Evolutionary conservation across 2,113 vertebrate species (phyloP).

Genomic region (Camelus bactrianus): DNA sequence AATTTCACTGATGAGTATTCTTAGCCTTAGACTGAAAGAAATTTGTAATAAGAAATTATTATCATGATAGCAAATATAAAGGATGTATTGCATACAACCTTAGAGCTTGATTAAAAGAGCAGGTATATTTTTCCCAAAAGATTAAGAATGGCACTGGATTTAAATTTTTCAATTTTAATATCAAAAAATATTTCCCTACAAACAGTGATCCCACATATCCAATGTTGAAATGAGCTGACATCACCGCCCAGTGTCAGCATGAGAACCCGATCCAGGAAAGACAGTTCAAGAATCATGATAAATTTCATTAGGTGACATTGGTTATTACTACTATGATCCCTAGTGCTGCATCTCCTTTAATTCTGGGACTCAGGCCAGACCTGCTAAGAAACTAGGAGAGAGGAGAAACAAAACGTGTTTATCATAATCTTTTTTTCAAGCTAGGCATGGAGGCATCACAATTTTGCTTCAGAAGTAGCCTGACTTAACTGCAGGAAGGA

Average conservation of each 20-base stretch:
- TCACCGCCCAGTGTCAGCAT: slow-evolving; percentile 90
- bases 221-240: slow-evolving; percentile 11
- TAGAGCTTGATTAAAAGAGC: neutral
- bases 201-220: neutral
- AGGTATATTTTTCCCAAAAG: neutral
- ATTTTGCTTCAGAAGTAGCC: slow-evolving; percentile 49
- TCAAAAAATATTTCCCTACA: neutral
- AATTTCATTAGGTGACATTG: slow-evolving; percentile 43
- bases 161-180: slow-evolving; percentile 51
- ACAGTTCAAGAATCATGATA: slow-evolving; percentile 92
- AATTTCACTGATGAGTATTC: neutral
- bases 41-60: neutral
- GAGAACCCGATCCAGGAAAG: slow-evolving; percentile 91
- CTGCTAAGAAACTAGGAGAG: slow-evolving; percentile 21
- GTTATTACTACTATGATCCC: slow-evolving; percentile 28
- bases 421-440: slow-evolving; percentile 58
- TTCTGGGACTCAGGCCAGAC: neutral
- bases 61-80: slow-evolving; percentile 9
- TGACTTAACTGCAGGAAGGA: neutral
- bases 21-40: slow-evolving; percentile 47
- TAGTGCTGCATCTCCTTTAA: slow-evolving; percentile 17
- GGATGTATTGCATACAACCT: neutral
- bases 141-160: neutral
- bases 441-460: neutral
- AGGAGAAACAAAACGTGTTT: slow-evolving; percentile 54